A percentile compares a stretch with the other conserved stretches of the same genome.
These are phyloP conservation scores for Drosophila acutilabella DNA, from an alignment of 2,888 invertebrate species.

Conservation along the genomic window DNA sequence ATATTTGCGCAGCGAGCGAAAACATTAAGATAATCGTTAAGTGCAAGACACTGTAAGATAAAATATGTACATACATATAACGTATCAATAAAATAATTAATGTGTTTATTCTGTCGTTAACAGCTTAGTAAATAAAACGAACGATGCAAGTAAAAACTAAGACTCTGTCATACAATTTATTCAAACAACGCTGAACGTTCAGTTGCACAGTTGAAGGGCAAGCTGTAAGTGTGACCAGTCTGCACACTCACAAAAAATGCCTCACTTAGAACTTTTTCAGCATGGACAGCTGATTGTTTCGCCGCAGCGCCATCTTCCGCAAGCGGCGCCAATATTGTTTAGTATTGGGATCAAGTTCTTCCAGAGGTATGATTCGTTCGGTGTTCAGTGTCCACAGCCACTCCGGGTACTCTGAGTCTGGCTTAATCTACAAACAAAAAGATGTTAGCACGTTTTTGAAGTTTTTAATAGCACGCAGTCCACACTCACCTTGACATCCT, in stretches of 20 bases:
- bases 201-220: constrained; percentile 46
- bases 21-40: constrained; percentile 43
- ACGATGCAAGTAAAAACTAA: constrained; percentile 24
- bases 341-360: constrained; percentile 91
- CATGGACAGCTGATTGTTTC: constrained; percentile 88
- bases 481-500: constrained; percentile 89
- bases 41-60: constrained; percentile 46
- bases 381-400: constrained; percentile 94
- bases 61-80: constrained; percentile 39
- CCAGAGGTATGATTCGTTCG: constrained; percentile 88
- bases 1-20: constrained; percentile 6
- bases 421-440: constrained; percentile 85
- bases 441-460: neutral
- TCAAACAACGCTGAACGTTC: constrained; percentile 27
- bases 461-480: neutral
- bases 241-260: constrained; percentile 1
- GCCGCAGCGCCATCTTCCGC: constrained; percentile 87
- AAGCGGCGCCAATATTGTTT: constrained; percentile 93
- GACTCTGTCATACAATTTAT: constrained; percentile 29
- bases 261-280: constrained; percentile 87
- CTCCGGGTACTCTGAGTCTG: constrained; percentile 94
- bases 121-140: constrained; percentile 51
- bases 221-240: constrained; percentile 36
- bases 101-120: constrained; percentile 62
- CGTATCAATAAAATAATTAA: constrained; percentile 55